Evolutionary conservation across 2,888 invertebrate genomes (phyloP), one percentile per base, ranked within the genome.

Genomic region (Melipona bicolor): DNA sequence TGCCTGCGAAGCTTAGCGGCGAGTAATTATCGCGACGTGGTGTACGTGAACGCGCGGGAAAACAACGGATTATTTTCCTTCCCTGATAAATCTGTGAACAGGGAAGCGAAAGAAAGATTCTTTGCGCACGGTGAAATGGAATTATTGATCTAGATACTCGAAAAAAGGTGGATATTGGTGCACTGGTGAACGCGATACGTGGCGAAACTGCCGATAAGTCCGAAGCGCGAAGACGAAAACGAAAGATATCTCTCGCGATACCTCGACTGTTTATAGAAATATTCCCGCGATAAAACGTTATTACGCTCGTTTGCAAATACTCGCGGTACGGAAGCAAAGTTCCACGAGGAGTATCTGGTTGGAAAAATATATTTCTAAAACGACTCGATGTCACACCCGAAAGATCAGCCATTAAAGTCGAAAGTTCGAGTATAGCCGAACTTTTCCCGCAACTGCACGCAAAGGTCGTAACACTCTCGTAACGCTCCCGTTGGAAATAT

Each of bases 11-110:
- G 72, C 81, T 85, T 77, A 76, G 79, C 71, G 11, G 75, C 52
- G 68, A 77, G 80, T 79, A 87, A 88, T 88, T 88, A 87, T 86
- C 69, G 64, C n/a, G 61, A n/a, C 61, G 36, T 32, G 21, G 56
- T 54, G 52, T 59, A 27, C 27, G 27, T 32, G 77, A 69, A 72
- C 59, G 59, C n/a, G 50, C n/a, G 62, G 52, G 54, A 80, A 82
- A 75, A 64, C 15, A 36, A 52, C 70, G 70, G 52, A 59, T 65
- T 17, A 24, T 36, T 71, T 71, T 61, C 59, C 65, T 21, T 61
- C 13, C 19, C 52, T 67, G 70, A 81, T 82, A 75, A 75, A 75
- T 75, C 56, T 65, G 17, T 43, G 64, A 49, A 54, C n/a, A 19
- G n/a, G 4, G 21, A 21, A 24, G 17, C 27, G 1, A 24, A 61